Evolutionary conservation across 2,888 invertebrate genomes (phyloP).

Genomic region (Drosophila neutralis): DNA sequence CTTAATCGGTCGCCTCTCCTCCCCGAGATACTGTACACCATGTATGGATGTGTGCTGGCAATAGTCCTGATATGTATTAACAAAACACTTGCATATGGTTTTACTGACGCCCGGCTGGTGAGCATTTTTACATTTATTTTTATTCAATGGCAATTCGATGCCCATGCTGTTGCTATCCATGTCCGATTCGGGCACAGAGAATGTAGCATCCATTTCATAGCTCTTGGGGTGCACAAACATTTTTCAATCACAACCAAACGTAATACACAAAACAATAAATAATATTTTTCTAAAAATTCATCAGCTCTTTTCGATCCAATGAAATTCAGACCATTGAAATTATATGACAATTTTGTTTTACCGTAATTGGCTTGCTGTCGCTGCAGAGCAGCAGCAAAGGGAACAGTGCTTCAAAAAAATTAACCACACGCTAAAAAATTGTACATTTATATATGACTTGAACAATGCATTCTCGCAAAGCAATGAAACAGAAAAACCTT

Average conservation of each 20-base stretch:
- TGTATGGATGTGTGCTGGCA: conserved; percentile 87
- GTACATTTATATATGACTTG: neutral
- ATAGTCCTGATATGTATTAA: conserved; percentile 86
- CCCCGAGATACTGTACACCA: conserved; percentile 87
- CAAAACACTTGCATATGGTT: conserved; percentile 51
- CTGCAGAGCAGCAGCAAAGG: neutral
- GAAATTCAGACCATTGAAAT: neutral
- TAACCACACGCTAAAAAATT: neutral
- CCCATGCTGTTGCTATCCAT: conserved; percentile 32
- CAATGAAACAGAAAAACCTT: neutral
- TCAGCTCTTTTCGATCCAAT: neutral
- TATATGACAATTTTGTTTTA: conserved; percentile 1
- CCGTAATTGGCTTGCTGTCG: conserved; percentile 2
- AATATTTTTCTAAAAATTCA: neutral
- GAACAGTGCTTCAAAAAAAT: neutral
- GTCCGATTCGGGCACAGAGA: conserved; percentile 33
- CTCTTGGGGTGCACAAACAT: conserved; percentile 55
- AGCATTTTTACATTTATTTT: neutral
- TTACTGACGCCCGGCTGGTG: neutral
- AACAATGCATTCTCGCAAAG: neutral
- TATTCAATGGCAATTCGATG: conserved; percentile 37
- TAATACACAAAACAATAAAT: neutral
- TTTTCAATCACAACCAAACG: conserved; percentile 4
- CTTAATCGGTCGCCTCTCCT: conserved; percentile 86
- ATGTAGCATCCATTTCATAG: conserved; percentile 29